Conservation (phyloP, 2,113 vertebrate species). For the Ondatra zibethicus region DNA sequence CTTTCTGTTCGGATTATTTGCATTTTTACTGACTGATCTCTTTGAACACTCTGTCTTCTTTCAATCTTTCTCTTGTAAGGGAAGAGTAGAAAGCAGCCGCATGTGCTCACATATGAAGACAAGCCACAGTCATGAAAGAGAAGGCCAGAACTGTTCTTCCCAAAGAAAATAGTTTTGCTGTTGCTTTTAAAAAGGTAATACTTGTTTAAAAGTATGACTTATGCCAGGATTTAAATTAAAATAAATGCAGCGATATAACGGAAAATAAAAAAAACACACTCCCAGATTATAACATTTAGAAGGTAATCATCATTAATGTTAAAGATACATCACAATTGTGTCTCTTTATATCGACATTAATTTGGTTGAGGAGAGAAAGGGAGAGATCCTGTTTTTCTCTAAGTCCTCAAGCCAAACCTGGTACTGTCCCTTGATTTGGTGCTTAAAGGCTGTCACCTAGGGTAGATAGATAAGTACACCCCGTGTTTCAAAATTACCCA, state of each 20-base stretch:
- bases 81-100: background rate
- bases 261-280: constrained; percentile 42
- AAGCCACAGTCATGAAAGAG: background rate
- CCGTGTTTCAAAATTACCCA: constrained; percentile 69
- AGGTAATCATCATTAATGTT: background rate
- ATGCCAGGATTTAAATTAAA: background rate
- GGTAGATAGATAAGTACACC: constrained; percentile 51
- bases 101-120: background rate
- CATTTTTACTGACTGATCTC: constrained; percentile 1
- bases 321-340: background rate
- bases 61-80: constrained; percentile 13
- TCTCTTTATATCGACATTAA: background rate
- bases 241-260: constrained; percentile 2
- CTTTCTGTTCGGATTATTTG: background rate
- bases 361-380: background rate
- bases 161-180: background rate
- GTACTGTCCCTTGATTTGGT: background rate
- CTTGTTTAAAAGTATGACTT: background rate
- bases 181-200: constrained; percentile 6
- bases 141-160: background rate
- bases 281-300: background rate
- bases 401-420: background rate
- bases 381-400: background rate
- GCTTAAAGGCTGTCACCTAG: constrained; percentile 14
- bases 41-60: background rate